Evolutionary conservation across 2,113 vertebrate species (phyloP).

Genomic region (human (Homo sapiens)): DNA sequence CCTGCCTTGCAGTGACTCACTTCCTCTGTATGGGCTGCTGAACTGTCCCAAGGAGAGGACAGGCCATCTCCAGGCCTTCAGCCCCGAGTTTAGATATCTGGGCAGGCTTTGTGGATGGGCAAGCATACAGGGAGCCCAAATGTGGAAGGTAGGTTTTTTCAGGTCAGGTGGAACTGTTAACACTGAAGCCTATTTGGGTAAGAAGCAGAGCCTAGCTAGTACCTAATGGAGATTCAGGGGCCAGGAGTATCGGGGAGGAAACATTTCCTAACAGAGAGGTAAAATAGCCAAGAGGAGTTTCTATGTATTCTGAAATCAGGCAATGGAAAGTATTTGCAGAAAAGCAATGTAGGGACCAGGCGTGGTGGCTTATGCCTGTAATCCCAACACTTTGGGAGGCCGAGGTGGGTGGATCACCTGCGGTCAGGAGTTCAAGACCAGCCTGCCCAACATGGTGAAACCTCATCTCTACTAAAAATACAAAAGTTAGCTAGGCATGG

Average conservation of each 20-base stretch:
- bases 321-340: background rate
- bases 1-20: constrained; percentile 61
- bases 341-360: background rate
- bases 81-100: background rate
- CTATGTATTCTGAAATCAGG: background rate
- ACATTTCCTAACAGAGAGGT: background rate
- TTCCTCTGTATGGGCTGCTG: constrained; percentile 60
- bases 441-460: too few species aligned
- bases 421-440: too few species aligned
- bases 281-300: background rate
- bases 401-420: too few species aligned
- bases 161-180: background rate
- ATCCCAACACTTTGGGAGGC: too few species aligned
- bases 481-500: too few species aligned
- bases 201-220: background rate
- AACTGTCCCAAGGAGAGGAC: constrained; percentile 40
- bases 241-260: background rate
- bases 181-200: background rate
- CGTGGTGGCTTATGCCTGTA: too few species aligned
- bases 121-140: background rate
- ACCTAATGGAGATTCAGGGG: background rate
- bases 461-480: too few species aligned
- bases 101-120: background rate
- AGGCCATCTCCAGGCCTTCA: background rate
- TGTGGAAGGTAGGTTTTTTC: background rate